phyloP scores from a whole-genome alignment of 1,140 invertebrate species.

The Cotesia vestalis region DNA sequence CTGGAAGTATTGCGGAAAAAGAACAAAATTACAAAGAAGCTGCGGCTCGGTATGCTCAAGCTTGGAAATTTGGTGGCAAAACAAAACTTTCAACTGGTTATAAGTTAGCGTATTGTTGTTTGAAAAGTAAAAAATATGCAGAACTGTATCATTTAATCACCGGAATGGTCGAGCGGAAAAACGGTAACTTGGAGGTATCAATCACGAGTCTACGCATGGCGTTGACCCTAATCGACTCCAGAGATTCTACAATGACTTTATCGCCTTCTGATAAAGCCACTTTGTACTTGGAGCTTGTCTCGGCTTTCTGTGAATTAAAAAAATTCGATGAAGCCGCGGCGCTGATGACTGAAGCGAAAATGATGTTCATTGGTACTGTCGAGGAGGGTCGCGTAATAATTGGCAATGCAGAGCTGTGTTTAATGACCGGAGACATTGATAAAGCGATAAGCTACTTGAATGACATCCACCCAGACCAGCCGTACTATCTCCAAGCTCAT shows the following conservation, averaged over 20 bases:
- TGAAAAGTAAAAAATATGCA: constrained; percentile 90
- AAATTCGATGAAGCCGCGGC: constrained; percentile 82
- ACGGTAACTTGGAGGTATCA: constrained; percentile 77
- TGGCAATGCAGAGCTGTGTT: constrained; percentile 82
- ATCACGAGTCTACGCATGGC: constrained; percentile 80
- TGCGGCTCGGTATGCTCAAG: constrained; percentile 81
- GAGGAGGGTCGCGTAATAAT: constrained; percentile 87
- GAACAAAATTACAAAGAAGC: constrained; percentile 92
- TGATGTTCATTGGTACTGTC: constrained; percentile 78
- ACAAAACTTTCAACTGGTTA: constrained; percentile 87
- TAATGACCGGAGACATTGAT: constrained; percentile 83
- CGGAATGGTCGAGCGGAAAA: constrained; percentile 83
- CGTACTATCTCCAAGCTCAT: constrained; percentile 87
- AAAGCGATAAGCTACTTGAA: constrained; percentile 82
- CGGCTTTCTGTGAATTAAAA: constrained; percentile 75
- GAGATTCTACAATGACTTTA: constrained; percentile 42
- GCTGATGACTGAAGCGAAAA: constrained; percentile 84
- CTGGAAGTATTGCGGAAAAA: constrained; percentile 89
- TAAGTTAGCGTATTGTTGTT: constrained; percentile 89
- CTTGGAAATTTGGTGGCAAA: constrained; percentile 85
- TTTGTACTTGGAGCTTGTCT: constrained; percentile 88
- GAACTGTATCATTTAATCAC: constrained; percentile 91
- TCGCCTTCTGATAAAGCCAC: constrained; percentile 81
- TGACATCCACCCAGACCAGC: constrained; percentile 79
- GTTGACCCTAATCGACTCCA: constrained; percentile 66